These are phyloP conservation scores for Mayetiola destructor DNA, from an alignment of 2,888 invertebrate species.

Conservation along the genomic window DNA sequence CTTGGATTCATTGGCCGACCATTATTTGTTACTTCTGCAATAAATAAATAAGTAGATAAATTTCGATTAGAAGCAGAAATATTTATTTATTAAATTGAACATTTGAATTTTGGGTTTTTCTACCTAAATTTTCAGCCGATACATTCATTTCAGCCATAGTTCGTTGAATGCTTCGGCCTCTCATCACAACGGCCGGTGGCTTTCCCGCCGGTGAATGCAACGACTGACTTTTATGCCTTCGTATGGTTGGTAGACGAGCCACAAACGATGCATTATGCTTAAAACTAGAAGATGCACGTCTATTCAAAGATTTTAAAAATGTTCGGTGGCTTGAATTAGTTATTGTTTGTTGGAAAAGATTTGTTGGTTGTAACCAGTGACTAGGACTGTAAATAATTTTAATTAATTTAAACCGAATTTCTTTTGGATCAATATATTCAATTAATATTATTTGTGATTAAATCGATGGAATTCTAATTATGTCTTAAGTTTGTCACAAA, in stretches of 20 bases:
- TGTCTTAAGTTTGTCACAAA: too few relatives aligned
- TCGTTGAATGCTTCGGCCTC: constrained; percentile 40
- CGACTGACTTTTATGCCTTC: constrained; percentile 64
- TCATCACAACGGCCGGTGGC: constrained; percentile 24
- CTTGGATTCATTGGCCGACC: constrained; percentile 50
- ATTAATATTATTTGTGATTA: too few relatives aligned
- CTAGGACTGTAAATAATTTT: too few relatives aligned
- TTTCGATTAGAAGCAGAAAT: background rate
- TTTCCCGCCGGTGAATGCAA: constrained; percentile 51
- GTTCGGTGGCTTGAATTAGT: constrained; percentile 24
- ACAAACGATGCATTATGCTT: constrained; percentile 90
- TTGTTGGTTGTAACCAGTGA: constrained; percentile 15
- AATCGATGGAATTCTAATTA: too few relatives aligned
- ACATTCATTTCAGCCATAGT: constrained; percentile 58
- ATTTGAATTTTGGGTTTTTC: constrained; percentile 17
- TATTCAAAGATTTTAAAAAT: constrained; percentile 34
- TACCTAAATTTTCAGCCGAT: constrained; percentile 62
- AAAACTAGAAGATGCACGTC: constrained; percentile 67
- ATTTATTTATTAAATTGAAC: background rate
- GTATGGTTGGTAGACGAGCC: constrained; percentile 75
- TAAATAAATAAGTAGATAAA: constrained; percentile 18
- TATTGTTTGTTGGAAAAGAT: constrained; percentile 14
- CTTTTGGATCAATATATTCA: too few relatives aligned
- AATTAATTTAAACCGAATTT: too few relatives aligned
- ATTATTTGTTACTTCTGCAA: constrained; percentile 38